phyloP scores from a whole-genome alignment of 2,113 vertebrate species.

The Saguinus imperator region DNA sequence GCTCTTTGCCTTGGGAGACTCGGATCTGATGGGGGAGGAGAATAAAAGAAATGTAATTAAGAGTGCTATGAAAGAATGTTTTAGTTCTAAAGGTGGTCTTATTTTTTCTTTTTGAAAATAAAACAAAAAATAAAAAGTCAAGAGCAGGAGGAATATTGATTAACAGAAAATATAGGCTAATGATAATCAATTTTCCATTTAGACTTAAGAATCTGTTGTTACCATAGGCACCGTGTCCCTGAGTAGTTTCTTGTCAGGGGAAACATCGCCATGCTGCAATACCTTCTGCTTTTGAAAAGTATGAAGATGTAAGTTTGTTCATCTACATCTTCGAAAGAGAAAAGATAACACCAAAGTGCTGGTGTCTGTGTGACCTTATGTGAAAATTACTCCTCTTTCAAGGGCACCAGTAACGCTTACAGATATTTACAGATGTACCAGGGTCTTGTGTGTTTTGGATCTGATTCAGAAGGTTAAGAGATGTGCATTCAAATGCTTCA shows the following conservation, averaged over 20 bases:
- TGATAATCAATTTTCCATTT: neutral
- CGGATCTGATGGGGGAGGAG: slow-evolving; percentile 83
- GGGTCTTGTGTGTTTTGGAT: neutral
- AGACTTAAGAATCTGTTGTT: neutral
- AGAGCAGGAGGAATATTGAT: neutral
- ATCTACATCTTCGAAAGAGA: neutral
- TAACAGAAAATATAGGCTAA: neutral
- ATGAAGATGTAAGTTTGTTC: neutral
- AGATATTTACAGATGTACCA: neutral
- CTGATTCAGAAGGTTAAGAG: neutral
- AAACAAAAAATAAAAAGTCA: neutral
- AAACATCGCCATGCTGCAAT: fast-evolving
- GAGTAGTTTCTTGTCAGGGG: neutral
- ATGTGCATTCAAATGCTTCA: neutral
- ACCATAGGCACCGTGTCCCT: neutral
- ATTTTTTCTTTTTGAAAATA: slow-evolving; percentile 10
- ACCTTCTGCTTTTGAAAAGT: neutral
- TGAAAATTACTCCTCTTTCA: neutral
- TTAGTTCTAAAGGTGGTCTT: neutral
- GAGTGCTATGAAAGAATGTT: neutral
- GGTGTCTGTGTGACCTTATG: neutral
- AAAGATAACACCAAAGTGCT: neutral
- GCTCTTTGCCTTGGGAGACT: slow-evolving; percentile 94
- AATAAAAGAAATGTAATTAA: neutral
- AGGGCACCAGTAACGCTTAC: neutral